These are phyloP conservation scores for Euproctis similis DNA, from an alignment of 2,888 invertebrate genomes.

Conservation along the genomic window DNA sequence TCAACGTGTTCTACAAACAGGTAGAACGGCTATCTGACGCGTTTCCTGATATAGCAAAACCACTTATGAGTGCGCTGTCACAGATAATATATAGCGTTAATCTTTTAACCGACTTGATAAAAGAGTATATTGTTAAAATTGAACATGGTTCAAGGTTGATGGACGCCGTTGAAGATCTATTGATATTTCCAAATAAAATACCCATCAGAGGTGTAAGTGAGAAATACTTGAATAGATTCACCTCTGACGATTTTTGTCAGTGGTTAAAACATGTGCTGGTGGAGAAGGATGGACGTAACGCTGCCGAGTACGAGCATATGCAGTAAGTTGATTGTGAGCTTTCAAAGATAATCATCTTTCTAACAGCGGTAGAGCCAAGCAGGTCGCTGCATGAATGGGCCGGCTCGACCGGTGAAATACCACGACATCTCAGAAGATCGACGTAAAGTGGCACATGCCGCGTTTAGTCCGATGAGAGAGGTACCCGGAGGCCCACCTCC, in stretches of 20 bases:
- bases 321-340: too few relatives aligned
- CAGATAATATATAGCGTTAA: conserved; percentile 80
- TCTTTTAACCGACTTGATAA: conserved; percentile 70
- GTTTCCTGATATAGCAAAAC: conserved; percentile 87
- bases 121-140: conserved; percentile 53
- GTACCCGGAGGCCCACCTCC: too few relatives aligned
- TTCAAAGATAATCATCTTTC: too few relatives aligned
- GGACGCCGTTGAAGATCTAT: conserved; percentile 55
- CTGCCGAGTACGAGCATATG: conserved; percentile 59
- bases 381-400: too few relatives aligned
- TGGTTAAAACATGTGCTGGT: conserved; percentile 40
- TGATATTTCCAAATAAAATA: conserved; percentile 66
- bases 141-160: conserved; percentile 40
- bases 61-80: conserved; percentile 80
- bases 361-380: too few relatives aligned
- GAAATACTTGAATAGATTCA: conserved; percentile 63
- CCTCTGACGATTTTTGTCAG: conserved; percentile 45
- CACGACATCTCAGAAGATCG: too few relatives aligned
- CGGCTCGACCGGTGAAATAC: too few relatives aligned
- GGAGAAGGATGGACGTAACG: conserved; percentile 23
- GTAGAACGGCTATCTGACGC: conserved; percentile 76
- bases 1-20: conserved; percentile 72
- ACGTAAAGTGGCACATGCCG: too few relatives aligned
- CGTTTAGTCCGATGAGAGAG: too few relatives aligned
- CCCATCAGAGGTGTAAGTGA: conserved; percentile 28